Evolutionary conservation across 2,113 vertebrate genomes (phyloP), one percentile per base, ranked within the genome.

Genomic region (Periophthalmus modestus): DNA sequence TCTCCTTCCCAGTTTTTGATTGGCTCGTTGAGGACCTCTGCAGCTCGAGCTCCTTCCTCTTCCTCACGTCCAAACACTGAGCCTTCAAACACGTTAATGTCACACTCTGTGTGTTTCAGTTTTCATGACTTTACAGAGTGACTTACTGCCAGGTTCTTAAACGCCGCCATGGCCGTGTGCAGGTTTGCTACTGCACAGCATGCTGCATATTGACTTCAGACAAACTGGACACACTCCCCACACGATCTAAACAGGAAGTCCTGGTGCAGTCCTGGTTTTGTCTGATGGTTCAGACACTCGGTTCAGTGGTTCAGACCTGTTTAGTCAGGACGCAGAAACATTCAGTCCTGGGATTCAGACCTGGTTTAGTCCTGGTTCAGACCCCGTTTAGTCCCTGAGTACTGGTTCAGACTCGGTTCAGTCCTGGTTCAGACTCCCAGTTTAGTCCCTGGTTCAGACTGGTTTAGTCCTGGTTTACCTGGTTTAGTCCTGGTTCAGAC

Each of bases 1-100:
- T 98, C 97, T 0, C 98, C 97, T 66, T 99, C 97, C 98, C 98
- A 99, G 81, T 94, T 95, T 16, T 95, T 95, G 84, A 99, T 96
- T 0, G 96, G 93, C 84, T 99, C 98, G 0, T 95, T 96, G 83
- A 99, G 90, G 82, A 99, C n/a, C n/a, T 97, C 82, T 99, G 97
- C 55, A 98, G 79, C 79, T 98, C 97, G 54, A 98, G 92, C 58
- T 98, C 96, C 83, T 98, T 99, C 87, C 95, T 93, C 73, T 98
- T 99, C 82, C 98, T 95, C 61, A 98, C 94, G 69, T 97, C 96
- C 89, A 95, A 96, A 90, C 98, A 99, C 34, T 97, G 95, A 34
- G 94, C 91, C 98, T 99, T 76, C 10, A 58, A 1, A 73, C 24
- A 78, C 21, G 66, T 55, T 69, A 11, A 12, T 5, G 12, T 23